Evolutionary conservation across 1,140 invertebrate genomes (phyloP), one percentile per base, ranked within the genome.

Genomic region (Listronotus oregonensis): DNA sequence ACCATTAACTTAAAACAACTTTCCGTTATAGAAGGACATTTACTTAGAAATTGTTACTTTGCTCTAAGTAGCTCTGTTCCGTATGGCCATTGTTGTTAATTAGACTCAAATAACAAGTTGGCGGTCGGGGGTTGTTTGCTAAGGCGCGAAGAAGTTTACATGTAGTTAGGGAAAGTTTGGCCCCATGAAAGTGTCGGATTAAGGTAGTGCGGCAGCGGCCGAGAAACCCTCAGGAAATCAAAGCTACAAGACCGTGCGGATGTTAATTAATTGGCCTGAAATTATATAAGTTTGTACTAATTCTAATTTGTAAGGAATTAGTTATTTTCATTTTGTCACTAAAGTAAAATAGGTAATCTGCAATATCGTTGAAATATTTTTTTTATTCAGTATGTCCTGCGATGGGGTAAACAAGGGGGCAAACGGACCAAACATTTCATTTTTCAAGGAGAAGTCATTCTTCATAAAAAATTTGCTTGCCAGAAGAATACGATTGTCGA

Each of bases 131-230:
- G 47, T 52, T 62, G 49, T 62, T 62, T 52, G 49, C 59, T 43
- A 62, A 62, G 59, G 44, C 44, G 49, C 40, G 49, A 62, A 62
- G 44, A 62, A 62, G 47, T 62, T 62, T 62, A 44, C 59, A 52
- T 52, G 47, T 62, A 62, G 59, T 62, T 62, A 40, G 27, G 49
- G 44, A 62, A 62, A 46, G 50, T 62, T 62, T 42, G 11, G 32
- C 37, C 18, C 47, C 59, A 27, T 51, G 47, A 62, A 51, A 62
- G 59, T 62, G 59, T 62, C 50, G 59, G 49, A 62, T 62, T 51
- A 52, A 62, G 47, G 59, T 62, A 37, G 8, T 44, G 55, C n/a
- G 15, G 50, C 50, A 31, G 27, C 10, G 50, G 18, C 50, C 18
- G 15, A 31, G n/a, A 17, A 27, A 37, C 14, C 55, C 32, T 40